Evolutionary conservation across 2,888 invertebrate genomes (phyloP), one percentile per base, ranked within the genome.

Genomic region (Eupithecia insigniata): DNA sequence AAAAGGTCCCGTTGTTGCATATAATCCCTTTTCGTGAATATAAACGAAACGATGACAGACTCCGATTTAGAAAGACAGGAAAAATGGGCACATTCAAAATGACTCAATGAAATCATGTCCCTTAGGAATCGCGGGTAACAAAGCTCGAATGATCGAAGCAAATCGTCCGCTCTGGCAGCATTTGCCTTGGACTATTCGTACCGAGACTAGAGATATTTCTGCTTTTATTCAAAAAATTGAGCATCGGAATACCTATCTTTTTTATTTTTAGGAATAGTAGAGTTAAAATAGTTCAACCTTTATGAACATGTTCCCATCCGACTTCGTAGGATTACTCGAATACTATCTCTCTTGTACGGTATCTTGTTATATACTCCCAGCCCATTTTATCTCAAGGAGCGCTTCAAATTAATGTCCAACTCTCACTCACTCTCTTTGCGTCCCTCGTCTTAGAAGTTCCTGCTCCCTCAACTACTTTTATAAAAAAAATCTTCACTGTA

Each of bases 141-240:
- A 79, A 78, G 79, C 79, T 71, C 69, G 87, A 89, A 87, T 86
- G 89, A 89, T 91, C 87, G 84, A 84, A 89, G 89, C 89, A 91
- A 92, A 92, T 92, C 90, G 89, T 81, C 89, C 87, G 85, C 89
- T 89, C 82, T 84, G 80, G 83, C 55, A 26, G 43, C 26, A 6
- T 8, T 58, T 55, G 36, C 28, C 43, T 46, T 14, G 58, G 64
- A 64, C 60, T 39, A 70, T 65, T 65, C 60, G 66, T 51, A 36
- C 55, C 46, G 55, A 66, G 66, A 73, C 32, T 8, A 14, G 26
- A 66, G 14, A 58, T 36, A 16, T 30, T 30, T 30, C 1, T 58
- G 14, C 58, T 16, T 7, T 16, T 14, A 51, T 10, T 26, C 26
- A 55, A 55, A 55, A 12, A 26, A 14, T 1, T 22, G 34, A 10